Evolutionary conservation across 1,140 invertebrate genomes (phyloP).

Genomic region (Frieseomelitta varia): DNA sequence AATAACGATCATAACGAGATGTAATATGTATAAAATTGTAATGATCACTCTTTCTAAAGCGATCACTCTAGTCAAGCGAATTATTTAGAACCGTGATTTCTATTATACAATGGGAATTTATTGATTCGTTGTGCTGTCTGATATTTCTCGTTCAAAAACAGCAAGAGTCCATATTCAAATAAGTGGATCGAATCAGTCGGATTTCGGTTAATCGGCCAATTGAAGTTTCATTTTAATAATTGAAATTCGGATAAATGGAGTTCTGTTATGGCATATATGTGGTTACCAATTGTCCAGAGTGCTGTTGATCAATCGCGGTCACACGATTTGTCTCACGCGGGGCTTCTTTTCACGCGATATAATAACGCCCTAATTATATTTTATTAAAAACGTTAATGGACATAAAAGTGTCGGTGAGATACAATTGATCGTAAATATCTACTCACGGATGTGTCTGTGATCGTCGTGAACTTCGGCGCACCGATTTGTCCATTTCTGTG

Average conservation of each 20-base stretch:
- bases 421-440: neutral
- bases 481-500: slow-evolving; percentile 91
- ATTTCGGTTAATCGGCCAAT: neutral
- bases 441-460: slow-evolving; percentile 85
- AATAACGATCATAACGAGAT: too few species aligned
- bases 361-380: too few species aligned
- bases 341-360: neutral
- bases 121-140: neutral
- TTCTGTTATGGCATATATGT: neutral
- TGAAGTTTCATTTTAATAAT: neutral
- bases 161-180: neutral
- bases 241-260: neutral
- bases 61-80: too few species aligned
- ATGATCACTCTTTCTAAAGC: too few species aligned
- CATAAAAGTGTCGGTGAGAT: neutral
- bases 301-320: neutral
- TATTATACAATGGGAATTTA: neutral
- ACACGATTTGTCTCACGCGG: neutral
- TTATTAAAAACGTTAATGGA: too few species aligned
- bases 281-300: neutral
- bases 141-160: neutral
- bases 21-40: too few species aligned
- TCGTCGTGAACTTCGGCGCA: slow-evolving; percentile 90
- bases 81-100: too few species aligned
- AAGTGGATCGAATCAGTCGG: neutral